phyloP scores from a whole-genome alignment of 2,113 vertebrate genomes.

The Brachyistius frenatus region DNA sequence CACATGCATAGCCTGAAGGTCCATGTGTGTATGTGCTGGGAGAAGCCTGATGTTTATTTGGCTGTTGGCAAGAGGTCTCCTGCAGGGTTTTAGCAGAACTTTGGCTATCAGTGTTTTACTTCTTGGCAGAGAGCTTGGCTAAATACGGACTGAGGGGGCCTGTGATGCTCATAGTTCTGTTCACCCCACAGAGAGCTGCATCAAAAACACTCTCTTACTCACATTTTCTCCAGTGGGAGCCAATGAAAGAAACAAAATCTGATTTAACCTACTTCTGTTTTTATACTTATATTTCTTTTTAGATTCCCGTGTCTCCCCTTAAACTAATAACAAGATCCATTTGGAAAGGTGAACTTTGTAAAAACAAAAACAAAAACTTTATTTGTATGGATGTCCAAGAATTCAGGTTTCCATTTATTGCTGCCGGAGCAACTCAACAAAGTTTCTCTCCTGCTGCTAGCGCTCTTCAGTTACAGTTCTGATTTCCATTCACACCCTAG shows the following conservation, averaged over 20 bases:
- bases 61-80: slow-evolving; percentile 44
- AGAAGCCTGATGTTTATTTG: slow-evolving; percentile 58
- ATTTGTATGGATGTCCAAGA: no score
- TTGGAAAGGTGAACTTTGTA: no score
- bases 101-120: slow-evolving; percentile 55
- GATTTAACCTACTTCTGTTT: neutral
- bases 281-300: no score
- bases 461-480: neutral
- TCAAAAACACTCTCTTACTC: slow-evolving; percentile 24
- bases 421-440: neutral
- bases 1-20: slow-evolving; percentile 12
- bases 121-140: slow-evolving; percentile 30
- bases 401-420: neutral
- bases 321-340: no score
- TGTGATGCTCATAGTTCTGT: neutral
- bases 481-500: slow-evolving; percentile 12
- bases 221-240: neutral
- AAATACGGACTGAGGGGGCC: slow-evolving; percentile 20
- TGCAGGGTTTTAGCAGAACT: slow-evolving; percentile 52
- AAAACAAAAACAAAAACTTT: no score
- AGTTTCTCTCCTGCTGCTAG: neutral
- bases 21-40: slow-evolving; percentile 8
- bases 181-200: slow-evolving; percentile 32
- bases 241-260: neutral
- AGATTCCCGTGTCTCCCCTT: no score